Evolutionary conservation across 1,140 invertebrate species (phyloP).

Genomic region (Drosophila setifemur): DNA sequence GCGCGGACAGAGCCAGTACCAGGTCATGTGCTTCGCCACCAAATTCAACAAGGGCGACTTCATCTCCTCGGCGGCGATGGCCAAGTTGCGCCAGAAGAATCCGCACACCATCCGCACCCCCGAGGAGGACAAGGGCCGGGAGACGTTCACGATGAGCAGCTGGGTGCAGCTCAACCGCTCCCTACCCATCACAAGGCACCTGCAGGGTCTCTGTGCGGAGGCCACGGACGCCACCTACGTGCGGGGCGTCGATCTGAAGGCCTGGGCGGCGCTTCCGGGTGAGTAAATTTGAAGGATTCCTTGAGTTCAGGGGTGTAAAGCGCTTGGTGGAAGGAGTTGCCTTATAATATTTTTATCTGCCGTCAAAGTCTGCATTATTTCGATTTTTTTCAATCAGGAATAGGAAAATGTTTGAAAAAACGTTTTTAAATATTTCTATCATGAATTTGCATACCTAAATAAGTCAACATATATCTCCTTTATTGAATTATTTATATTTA

Average conservation of each 20-base stretch:
- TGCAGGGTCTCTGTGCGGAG: conserved; percentile 89
- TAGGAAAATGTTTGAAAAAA: too few species aligned
- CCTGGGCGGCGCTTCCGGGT: conserved; percentile 91
- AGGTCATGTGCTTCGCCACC: conserved; percentile 95
- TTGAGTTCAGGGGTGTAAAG: background rate
- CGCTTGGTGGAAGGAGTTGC: too few species aligned
- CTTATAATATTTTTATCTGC: too few species aligned
- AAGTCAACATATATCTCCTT: too few species aligned
- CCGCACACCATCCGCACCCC: conserved; percentile 91
- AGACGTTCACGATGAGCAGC: conserved; percentile 92
- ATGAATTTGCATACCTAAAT: too few species aligned
- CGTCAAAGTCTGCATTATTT: too few species aligned
- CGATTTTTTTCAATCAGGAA: too few species aligned
- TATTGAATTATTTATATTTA: too few species aligned
- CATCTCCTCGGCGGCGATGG: conserved; percentile 97
- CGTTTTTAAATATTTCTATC: too few species aligned
- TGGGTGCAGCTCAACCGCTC: conserved; percentile 88
- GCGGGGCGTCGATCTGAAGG: conserved; percentile 89
- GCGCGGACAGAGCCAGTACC: conserved; percentile 93
- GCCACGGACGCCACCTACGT: conserved; percentile 91
- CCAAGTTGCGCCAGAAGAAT: conserved; percentile 97
- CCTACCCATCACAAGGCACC: conserved; percentile 88
- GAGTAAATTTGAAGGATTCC: conserved; percentile 41
- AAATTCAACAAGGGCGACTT: conserved; percentile 95
- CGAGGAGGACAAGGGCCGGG: conserved; percentile 93